Percentiles rank a stretch among this genome's conserved stretches.
These are phyloP conservation scores for Palloptera scutellata DNA, from an alignment of 2,888 invertebrate genomes.

Conservation along the genomic window DNA sequence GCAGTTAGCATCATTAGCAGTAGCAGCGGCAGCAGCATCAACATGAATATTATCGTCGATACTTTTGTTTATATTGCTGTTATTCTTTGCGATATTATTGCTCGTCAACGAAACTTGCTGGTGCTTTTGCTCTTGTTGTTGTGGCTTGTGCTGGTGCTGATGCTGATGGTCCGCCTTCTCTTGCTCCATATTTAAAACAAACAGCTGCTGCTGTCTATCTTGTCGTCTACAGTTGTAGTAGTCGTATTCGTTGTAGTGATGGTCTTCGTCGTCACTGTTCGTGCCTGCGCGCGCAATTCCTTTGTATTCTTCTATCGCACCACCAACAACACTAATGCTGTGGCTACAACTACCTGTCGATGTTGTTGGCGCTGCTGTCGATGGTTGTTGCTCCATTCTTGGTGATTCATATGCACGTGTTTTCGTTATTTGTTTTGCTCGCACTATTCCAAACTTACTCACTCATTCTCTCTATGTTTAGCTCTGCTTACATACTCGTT, in stretches of 20 bases:
- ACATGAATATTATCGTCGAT: background rate
- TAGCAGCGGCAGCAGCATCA: background rate
- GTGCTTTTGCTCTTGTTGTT: slow-evolving; percentile 17
- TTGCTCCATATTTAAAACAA: background rate
- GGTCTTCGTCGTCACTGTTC: background rate
- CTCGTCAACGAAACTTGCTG: background rate
- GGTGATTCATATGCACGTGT: slow-evolving; percentile 20
- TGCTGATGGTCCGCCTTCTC: slow-evolving; percentile 34
- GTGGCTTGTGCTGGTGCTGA: slow-evolving; percentile 32
- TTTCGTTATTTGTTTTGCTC: slow-evolving; percentile 30
- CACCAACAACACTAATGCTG: too few species aligned
- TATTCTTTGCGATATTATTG: slow-evolving; percentile 20
- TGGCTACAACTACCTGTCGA: too few species aligned
- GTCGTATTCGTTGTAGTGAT: background rate
- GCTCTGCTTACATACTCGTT: background rate
- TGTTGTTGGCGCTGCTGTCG: background rate
- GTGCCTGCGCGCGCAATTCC: background rate
- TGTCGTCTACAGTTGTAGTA: background rate
- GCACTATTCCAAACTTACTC: slow-evolving; percentile 10
- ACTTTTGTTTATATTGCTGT: slow-evolving; percentile 30
- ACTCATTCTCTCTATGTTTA: background rate
- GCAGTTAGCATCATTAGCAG: background rate
- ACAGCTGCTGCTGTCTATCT: background rate
- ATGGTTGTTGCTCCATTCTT: slow-evolving; percentile 5
- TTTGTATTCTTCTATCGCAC: slow-evolving; percentile 20